phyloP scores from a whole-genome alignment of 2,113 vertebrate genomes.

The Pseudopodoces humilis region DNA sequence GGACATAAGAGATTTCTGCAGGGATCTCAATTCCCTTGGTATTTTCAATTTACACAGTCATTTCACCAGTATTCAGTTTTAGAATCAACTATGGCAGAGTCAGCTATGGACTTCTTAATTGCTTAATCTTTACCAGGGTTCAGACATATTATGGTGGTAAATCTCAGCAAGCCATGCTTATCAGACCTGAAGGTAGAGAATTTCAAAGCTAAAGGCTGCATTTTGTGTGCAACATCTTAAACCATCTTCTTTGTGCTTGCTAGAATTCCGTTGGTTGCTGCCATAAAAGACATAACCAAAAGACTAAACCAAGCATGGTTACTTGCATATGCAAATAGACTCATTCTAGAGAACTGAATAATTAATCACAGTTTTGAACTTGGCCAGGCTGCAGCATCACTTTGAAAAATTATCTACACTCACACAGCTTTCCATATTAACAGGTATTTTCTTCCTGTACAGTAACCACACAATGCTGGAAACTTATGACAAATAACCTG shows the following conservation, averaged over 20 bases:
- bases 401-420: neutral
- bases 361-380: neutral
- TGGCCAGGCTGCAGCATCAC: fast-evolving
- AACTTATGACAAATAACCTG: neutral
- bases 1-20: neutral
- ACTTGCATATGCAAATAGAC: neutral
- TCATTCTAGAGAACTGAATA: neutral
- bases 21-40: neutral
- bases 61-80: neutral
- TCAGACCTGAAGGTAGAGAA: neutral
- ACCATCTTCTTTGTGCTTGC: neutral
- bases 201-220: neutral
- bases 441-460: neutral
- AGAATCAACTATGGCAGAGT: neutral
- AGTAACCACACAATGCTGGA: neutral
- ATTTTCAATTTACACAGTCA: neutral
- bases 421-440: neutral
- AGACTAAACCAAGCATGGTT: neutral
- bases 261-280: neutral
- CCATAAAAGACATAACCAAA: neutral
- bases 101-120: neutral
- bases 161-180: neutral
- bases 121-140: neutral
- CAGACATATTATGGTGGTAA: neutral
- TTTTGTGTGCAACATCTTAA: neutral